phyloP scores from a whole-genome alignment of 2,888 invertebrate species.

The Galeruca laticollis region DNA sequence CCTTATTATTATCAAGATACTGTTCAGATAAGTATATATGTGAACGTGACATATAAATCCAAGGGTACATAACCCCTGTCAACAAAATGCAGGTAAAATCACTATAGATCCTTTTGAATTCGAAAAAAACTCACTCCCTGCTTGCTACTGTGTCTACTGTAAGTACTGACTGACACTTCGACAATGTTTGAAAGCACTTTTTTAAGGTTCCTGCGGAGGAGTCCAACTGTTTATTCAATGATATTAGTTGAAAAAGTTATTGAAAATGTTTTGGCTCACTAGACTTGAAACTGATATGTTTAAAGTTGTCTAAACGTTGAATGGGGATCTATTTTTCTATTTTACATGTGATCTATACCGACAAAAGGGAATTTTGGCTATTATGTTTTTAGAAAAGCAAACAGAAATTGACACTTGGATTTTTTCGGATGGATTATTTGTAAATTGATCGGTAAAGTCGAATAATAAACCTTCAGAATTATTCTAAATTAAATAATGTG shows the following conservation, averaged over 20 bases:
- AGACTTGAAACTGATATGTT: slow-evolving; percentile 63
- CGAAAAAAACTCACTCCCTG: slow-evolving; percentile 58
- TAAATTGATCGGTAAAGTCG: slow-evolving; percentile 35
- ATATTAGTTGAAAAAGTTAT: neutral
- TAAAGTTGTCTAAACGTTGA: slow-evolving; percentile 62
- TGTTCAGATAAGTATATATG: slow-evolving; percentile 47
- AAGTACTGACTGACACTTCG: slow-evolving; percentile 67
- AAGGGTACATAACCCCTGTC: slow-evolving; percentile 57
- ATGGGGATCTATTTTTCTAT: slow-evolving; percentile 58
- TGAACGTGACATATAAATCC: slow-evolving; percentile 53
- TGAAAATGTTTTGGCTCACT: slow-evolving; percentile 43
- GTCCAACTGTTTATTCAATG: slow-evolving; percentile 46
- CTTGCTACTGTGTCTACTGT: slow-evolving; percentile 63
- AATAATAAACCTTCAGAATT: slow-evolving; percentile 11
- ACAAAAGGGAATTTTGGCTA: slow-evolving; percentile 57
- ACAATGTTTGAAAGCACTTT: slow-evolving; percentile 64
- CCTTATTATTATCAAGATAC: slow-evolving; percentile 11
- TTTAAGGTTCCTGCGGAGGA: slow-evolving; percentile 56
- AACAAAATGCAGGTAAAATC: slow-evolving; percentile 63
- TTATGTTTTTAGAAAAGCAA: slow-evolving; percentile 55
- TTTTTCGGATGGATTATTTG: slow-evolving; percentile 32
- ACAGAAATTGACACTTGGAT: slow-evolving; percentile 60
- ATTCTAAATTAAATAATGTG: neutral
- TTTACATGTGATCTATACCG: slow-evolving; percentile 58
- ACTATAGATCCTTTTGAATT: slow-evolving; percentile 58